phyloP scores from a whole-genome alignment of 2,797 vertebrate species.

The Luscinia megarhynchos region DNA sequence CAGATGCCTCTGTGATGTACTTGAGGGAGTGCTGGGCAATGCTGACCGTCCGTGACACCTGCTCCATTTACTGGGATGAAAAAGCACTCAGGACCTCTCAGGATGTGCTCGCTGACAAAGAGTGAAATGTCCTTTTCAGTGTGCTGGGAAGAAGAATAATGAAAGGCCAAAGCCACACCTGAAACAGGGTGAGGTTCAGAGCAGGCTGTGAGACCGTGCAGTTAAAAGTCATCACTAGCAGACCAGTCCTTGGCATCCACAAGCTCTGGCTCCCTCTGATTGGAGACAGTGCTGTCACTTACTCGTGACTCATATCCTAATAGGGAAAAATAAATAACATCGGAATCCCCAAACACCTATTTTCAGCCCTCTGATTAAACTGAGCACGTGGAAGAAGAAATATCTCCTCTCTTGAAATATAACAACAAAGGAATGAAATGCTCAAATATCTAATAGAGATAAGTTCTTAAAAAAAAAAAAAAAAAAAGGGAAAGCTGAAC shows the following conservation, averaged over 20 bases:
- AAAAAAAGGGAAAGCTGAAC: neutral
- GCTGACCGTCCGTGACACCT: neutral
- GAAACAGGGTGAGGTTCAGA: neutral
- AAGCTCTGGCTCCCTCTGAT: neutral
- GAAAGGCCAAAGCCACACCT: neutral
- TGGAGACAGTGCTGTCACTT: slow-evolving; percentile 26
- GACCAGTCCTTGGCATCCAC: neutral
- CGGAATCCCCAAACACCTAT: slow-evolving; percentile 43
- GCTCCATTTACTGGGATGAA: neutral
- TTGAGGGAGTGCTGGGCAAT: neutral
- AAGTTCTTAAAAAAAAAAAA: neutral
- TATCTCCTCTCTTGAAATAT: neutral
- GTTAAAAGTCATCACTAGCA: neutral
- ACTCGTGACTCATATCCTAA: slow-evolving; percentile 51
- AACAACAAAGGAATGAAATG: neutral
- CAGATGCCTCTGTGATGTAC: neutral
- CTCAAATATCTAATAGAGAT: neutral
- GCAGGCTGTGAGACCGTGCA: neutral
- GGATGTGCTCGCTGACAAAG: neutral
- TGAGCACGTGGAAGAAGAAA: neutral
- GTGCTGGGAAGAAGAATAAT: neutral
- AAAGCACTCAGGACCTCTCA: slow-evolving; percentile 12
- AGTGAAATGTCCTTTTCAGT: neutral
- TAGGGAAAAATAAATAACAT: slow-evolving; percentile 43
- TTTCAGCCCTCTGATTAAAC: slow-evolving; percentile 40